Percentiles rank a stretch among this genome's conserved stretches.
These are phyloP conservation scores for Drosophila fulvimacula DNA, from an alignment of 2,888 invertebrate species.

Conservation along the genomic window DNA sequence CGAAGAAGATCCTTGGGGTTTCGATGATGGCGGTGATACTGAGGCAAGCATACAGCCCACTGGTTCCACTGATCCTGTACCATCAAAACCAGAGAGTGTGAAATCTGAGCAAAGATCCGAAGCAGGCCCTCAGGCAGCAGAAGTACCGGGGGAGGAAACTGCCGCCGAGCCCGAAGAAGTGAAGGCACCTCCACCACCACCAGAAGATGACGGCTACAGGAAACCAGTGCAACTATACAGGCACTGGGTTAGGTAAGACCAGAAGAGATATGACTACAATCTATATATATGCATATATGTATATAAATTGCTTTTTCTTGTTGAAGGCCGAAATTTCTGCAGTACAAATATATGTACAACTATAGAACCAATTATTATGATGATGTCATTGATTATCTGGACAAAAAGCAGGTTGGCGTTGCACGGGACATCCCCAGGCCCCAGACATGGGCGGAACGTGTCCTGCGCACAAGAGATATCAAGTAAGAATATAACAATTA, in stretches of 20 bases:
- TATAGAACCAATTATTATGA: slow-evolving; percentile 95
- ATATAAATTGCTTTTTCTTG: not conserved
- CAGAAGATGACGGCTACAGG: slow-evolving; percentile 87
- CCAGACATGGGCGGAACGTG: slow-evolving; percentile 94
- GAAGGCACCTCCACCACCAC: slow-evolving; percentile 85
- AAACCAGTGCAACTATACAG: slow-evolving; percentile 89
- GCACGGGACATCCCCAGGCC: slow-evolving; percentile 90
- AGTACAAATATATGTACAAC: slow-evolving; percentile 93
- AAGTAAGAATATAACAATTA: slow-evolving; percentile 64
- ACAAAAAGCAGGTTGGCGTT: slow-evolving; percentile 90
- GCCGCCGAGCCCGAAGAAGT: slow-evolving; percentile 84
- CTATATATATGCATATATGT: not conserved
- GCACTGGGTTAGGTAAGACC: slow-evolving; percentile 91
- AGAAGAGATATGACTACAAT: not conserved
- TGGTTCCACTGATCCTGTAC: slow-evolving; percentile 57
- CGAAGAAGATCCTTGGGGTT: slow-evolving; percentile 87
- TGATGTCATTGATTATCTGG: slow-evolving; percentile 93
- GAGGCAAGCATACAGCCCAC: slow-evolving; percentile 48
- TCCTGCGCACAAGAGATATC: slow-evolving; percentile 88
- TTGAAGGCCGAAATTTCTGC: slow-evolving; percentile 90
- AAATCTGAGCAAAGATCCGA: slow-evolving; percentile 66
- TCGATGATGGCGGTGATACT: slow-evolving; percentile 85
- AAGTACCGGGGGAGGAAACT: slow-evolving; percentile 51
- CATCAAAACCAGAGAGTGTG: slow-evolving; percentile 83
- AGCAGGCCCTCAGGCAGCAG: slow-evolving; percentile 24